phyloP scores from a whole-genome alignment of 2,888 invertebrate species.

The Acanthacorydalis orientalis region DNA sequence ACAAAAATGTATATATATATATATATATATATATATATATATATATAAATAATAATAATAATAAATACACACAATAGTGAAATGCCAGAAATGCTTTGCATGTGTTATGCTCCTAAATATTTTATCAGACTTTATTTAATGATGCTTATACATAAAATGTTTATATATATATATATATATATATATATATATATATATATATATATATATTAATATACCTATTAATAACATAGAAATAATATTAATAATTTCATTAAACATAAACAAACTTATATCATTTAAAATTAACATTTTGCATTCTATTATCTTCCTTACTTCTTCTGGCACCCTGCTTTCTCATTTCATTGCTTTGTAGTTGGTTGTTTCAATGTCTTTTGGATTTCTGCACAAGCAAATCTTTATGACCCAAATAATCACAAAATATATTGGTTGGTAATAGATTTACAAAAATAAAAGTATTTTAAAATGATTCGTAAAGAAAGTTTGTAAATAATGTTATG shows the following conservation, averaged over 20 bases:
- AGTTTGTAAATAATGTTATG: no score
- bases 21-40: conserved; percentile 1
- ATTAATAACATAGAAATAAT: no score
- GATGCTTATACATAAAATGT: background rate
- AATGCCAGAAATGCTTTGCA: no score
- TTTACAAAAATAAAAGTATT: no score
- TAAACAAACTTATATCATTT: no score
- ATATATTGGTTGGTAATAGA: no score
- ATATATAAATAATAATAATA: background rate
- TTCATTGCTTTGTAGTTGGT: conserved; percentile 11
- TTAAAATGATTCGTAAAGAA: no score
- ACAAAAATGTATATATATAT: background rate
- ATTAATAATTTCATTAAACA: no score
- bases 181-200: conserved; percentile 1
- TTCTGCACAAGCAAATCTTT: conserved; percentile 18
- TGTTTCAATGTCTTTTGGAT: conserved; percentile 23
- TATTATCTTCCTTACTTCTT: conserved; percentile 8
- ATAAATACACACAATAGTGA: no score
- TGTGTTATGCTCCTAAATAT: background rate
- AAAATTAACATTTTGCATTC: conserved; percentile 6
- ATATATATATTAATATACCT: background rate
- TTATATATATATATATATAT: conserved; percentile 1
- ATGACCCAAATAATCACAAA: conserved; percentile 1
- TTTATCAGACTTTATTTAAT: background rate
- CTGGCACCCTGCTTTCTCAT: conserved; percentile 12